These are phyloP conservation scores for Ichneumoninae sp. DNA, from an alignment of 2,888 invertebrate genomes.

Conservation along the genomic window DNA sequence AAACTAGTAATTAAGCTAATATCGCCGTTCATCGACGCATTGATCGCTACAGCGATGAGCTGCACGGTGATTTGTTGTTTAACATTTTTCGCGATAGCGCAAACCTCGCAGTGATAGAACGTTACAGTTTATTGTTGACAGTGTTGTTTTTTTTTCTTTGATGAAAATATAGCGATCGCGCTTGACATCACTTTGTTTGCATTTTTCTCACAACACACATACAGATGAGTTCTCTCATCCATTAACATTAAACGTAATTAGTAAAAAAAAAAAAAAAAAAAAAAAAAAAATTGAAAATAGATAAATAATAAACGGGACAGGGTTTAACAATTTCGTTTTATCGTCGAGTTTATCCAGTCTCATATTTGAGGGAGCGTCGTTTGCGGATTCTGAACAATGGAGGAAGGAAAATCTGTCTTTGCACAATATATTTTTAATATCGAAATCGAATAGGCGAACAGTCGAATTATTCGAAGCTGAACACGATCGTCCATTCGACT, in stretches of 20 bases:
- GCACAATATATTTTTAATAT: constrained; percentile 1
- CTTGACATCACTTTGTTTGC: neutral
- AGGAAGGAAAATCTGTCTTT: neutral
- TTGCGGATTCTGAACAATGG: neutral
- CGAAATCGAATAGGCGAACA: neutral
- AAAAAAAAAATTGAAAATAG: neutral
- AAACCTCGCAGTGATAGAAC: neutral
- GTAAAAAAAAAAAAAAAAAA: neutral
- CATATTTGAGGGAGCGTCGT: neutral
- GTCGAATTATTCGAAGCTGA: neutral
- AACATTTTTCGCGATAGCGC: constrained; percentile 44
- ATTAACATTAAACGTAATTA: constrained; percentile 12
- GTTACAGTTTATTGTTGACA: constrained; percentile 16
- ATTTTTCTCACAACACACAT: constrained; percentile 14
- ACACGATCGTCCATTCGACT: neutral
- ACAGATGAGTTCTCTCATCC: neutral
- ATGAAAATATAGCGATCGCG: constrained; percentile 12
- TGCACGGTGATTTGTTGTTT: constrained; percentile 17
- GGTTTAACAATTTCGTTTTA: constrained; percentile 25
- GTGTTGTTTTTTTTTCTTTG: neutral
- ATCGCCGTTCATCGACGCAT: constrained; percentile 39
- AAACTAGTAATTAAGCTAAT: constrained; percentile 21
- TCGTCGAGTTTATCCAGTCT: constrained; percentile 11
- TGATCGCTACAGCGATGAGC: too few species aligned
- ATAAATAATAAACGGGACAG: constrained; percentile 20